Evolutionary conservation across 1,140 invertebrate genomes (phyloP), one percentile per base, ranked within the genome.

Genomic region (Drosophila quadrilineata): DNA sequence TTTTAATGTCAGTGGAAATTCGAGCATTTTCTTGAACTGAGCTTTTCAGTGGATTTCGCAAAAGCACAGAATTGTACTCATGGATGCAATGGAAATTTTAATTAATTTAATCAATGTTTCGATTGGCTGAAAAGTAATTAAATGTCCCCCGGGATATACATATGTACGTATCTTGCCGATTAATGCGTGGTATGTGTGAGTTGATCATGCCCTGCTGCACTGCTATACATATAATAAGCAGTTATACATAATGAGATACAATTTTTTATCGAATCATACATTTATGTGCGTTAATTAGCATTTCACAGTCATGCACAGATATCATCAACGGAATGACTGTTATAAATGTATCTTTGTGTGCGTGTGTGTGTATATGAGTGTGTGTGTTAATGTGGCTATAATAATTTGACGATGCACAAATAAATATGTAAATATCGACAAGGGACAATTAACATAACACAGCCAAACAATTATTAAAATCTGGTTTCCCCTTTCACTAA

Each of bases 401-500:
- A n/a, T n/a, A n/a, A n/a, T n/a, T 31, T 31, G 16, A 6, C 29
- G 29, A 10, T 31, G 28, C 5, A 33, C 35, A 40, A 24, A 46
- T 46, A 31, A 31, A 46, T 31, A n/a, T n/a, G n/a, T n/a, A 46
- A 46, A 46, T 31, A 36, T n/a, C 36, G 29, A 28, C 29, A 14
- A 29, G 14, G 50, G 6, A 10, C 9, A 53, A 29, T 40, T 6
- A 40, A 29, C 29, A 38, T 10, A 22, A 16, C 16, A 16, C n/a
- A 6, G 29, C n/a, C n/a, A 0, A 17, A 19, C 50, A 53, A 53
- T 29, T 41, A 41, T 53, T 40, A 36, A n/a, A 38, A 53, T n/a
- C 24, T 29, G 35, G 36, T 16, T 40, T 29, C 9, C 41, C 22
- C 26, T 45, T 16, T 26, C 10, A 9, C 9, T 28, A 45, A 45